phyloP scores from a whole-genome alignment of 1,140 invertebrate genomes.

The Dreissena polymorpha region DNA sequence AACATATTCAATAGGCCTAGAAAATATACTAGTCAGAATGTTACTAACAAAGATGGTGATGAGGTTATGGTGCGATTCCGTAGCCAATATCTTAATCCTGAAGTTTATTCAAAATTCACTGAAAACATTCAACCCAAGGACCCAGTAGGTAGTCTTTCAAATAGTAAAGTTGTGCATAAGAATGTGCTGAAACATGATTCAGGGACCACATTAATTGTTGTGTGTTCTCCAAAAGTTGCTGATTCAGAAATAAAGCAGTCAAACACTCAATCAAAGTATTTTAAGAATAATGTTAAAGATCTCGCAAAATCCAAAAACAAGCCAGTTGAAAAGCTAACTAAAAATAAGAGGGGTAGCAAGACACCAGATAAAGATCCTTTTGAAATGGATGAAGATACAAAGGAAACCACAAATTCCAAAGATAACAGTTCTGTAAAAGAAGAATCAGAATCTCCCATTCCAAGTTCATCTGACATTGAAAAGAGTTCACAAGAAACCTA shows the following conservation, averaged over 20 bases:
- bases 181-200: slow-evolving; percentile 62
- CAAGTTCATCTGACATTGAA: slow-evolving; percentile 20
- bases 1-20: slow-evolving; percentile 48
- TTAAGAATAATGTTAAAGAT: slow-evolving; percentile 53
- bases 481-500: background rate
- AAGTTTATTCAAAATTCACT: slow-evolving; percentile 53
- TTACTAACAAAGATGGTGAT: slow-evolving; percentile 30
- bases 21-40: background rate
- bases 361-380: slow-evolving; percentile 41
- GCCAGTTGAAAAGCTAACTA: slow-evolving; percentile 24
- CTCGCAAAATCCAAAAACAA: slow-evolving; percentile 43
- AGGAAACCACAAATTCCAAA: background rate
- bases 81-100: slow-evolving; percentile 49
- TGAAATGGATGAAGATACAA: slow-evolving; percentile 43
- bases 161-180: slow-evolving; percentile 69
- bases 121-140: slow-evolving; percentile 45
- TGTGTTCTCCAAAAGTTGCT: slow-evolving; percentile 61
- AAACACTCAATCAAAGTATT: slow-evolving; percentile 53
- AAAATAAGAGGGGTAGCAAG: slow-evolving; percentile 18
- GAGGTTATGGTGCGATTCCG: slow-evolving; percentile 49
- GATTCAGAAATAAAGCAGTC: slow-evolving; percentile 45
- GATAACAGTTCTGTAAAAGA: background rate
- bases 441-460: slow-evolving; percentile 35
- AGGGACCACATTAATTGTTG: slow-evolving; percentile 68
- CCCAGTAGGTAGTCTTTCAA: slow-evolving; percentile 60